Percentiles rank a stretch among this genome's conserved stretches.
These are phyloP conservation scores for Emydocephalus ijimae DNA, from an alignment of 2,113 vertebrate species.

Conservation along the genomic window DNA sequence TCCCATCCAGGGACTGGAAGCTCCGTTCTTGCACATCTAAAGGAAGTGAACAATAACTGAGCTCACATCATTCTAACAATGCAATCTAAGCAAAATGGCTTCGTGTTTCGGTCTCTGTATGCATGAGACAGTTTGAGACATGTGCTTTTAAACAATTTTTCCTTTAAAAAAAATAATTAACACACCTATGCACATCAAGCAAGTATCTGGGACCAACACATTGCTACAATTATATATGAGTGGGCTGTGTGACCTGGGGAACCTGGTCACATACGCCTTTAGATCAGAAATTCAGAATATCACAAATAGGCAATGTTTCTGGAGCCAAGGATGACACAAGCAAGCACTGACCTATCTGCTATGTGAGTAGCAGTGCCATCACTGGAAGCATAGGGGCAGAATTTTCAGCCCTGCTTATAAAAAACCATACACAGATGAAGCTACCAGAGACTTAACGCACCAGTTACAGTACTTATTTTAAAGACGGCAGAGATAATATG, in stretches of 20 bases:
- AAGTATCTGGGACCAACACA: neutral
- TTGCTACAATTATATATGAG: neutral
- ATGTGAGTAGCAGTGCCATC: neutral
- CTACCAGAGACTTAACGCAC: neutral
- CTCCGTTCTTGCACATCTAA: constrained; percentile 29
- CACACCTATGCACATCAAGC: neutral
- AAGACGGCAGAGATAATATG: neutral
- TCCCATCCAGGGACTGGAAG: constrained; percentile 18
- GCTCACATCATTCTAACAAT: neutral
- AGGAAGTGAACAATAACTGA: neutral
- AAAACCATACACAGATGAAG: neutral
- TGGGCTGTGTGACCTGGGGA: neutral
- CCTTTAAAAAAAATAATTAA: neutral
- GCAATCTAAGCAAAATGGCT: neutral
- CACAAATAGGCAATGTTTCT: neutral
- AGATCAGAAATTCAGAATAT: constrained; percentile 4
- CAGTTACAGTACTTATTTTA: neutral
- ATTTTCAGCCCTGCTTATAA: neutral
- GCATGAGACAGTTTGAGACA: neutral
- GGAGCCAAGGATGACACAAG: neutral
- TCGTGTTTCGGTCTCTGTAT: neutral
- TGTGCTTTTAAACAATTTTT: neutral
- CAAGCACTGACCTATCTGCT: neutral
- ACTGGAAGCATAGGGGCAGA: neutral
- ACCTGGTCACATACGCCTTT: constrained; percentile 13